These are phyloP conservation scores for Phragmatobia fuliginosa DNA, from an alignment of 2,888 invertebrate species.

Conservation along the genomic window DNA sequence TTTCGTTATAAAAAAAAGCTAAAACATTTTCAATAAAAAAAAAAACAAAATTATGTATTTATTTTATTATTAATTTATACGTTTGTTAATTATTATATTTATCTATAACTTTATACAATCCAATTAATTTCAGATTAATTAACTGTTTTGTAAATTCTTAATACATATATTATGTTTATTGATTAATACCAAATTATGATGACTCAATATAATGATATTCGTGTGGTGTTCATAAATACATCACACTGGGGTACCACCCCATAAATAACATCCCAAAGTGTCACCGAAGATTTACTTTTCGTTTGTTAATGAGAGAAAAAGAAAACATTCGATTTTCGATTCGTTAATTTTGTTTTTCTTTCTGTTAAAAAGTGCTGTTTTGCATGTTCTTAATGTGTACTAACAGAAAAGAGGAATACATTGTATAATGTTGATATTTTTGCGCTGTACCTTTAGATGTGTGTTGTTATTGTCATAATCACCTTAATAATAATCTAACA, in stretches of 20 bases:
- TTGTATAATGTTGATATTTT: neutral
- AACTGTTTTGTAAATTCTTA: too few species aligned
- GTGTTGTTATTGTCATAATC: too few species aligned
- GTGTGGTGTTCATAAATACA: conserved; percentile 9
- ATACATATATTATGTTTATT: too few species aligned
- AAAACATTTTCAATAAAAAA: neutral
- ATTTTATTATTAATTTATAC: neutral
- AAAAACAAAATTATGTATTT: neutral
- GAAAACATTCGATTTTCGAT: conserved; percentile 32
- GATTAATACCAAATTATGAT: neutral
- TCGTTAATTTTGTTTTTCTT: conserved; percentile 25
- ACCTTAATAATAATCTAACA: neutral
- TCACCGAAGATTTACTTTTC: conserved; percentile 52
- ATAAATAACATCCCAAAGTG: conserved; percentile 53
- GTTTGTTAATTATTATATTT: too few species aligned
- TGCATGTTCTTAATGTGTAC: conserved; percentile 9
- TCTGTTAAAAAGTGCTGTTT: conserved; percentile 24
- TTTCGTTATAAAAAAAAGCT: neutral
- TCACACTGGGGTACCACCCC: conserved; percentile 12
- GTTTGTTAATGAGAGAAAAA: conserved; percentile 52
- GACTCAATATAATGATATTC: conserved; percentile 2
- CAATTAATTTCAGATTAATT: neutral
- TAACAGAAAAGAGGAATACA: neutral
- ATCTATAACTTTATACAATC: neutral
- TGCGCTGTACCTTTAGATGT: too few species aligned